Conservation (phyloP, 2,797 vertebrate species). For the Acanthurus lineatus region DNA sequence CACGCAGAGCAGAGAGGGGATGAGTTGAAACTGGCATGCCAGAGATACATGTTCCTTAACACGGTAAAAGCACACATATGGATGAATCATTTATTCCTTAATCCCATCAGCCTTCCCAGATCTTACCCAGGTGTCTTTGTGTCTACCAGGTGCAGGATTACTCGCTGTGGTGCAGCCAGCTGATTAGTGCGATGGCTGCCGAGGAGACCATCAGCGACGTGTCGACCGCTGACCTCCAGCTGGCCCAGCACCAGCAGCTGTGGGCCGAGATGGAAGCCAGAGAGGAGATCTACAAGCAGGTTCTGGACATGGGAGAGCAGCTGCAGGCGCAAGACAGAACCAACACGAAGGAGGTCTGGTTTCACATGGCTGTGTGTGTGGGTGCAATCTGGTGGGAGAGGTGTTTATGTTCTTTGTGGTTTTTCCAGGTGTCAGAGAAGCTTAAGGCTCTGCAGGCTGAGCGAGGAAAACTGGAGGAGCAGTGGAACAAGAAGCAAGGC, state of each 20-base stretch:
- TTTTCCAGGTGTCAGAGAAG: conserved; percentile 85
- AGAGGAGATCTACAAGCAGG: conserved; percentile 81
- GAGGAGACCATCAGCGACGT: conserved; percentile 87
- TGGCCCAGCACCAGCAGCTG: conserved; percentile 88
- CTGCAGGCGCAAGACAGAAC: conserved; percentile 75
- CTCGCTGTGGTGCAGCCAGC: conserved; percentile 86
- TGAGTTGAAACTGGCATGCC: conserved; percentile 79
- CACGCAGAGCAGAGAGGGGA: conserved; percentile 81
- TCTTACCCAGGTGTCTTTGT: not conserved
- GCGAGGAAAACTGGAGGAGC: conserved; percentile 80
- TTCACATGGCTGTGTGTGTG: no score
- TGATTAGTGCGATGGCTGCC: conserved; percentile 84
- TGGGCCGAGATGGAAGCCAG: conserved; percentile 87
- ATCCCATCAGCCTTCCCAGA: not conserved
- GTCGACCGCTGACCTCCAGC: conserved; percentile 81
- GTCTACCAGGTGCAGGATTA: conserved; percentile 87
- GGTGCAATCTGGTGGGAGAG: not conserved
- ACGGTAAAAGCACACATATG: conserved; percentile 69
- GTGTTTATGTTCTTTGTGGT: not conserved
- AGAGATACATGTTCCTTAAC: conserved; percentile 85
- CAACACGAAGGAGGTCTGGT: conserved; percentile 82
- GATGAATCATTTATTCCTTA: not conserved
- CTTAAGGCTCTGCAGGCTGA: conserved; percentile 81
- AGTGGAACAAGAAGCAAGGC: conserved; percentile 87
- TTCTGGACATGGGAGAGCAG: conserved; percentile 83